phyloP scores from a whole-genome alignment of 2,888 invertebrate genomes.

The Philhelius pedissequus region DNA sequence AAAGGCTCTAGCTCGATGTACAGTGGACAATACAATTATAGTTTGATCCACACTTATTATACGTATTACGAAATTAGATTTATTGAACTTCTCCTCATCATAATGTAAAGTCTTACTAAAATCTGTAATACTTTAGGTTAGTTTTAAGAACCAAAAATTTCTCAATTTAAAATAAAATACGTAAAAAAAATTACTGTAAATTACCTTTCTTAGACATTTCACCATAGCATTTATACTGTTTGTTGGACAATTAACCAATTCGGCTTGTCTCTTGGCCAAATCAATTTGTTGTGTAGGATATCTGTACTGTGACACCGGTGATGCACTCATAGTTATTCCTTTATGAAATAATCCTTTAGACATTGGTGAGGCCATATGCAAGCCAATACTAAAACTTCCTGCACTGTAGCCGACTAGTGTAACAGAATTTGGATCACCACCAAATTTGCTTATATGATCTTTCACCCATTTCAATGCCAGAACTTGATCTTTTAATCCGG shows the following conservation, averaged over 20 bases:
- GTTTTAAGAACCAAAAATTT: no score
- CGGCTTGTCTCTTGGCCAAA: slow-evolving; percentile 83
- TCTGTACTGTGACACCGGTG: slow-evolving; percentile 80
- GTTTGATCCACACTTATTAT: no score
- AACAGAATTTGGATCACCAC: slow-evolving; percentile 83
- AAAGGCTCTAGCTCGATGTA: no score
- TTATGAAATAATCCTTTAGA: slow-evolving; percentile 85
- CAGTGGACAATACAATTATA: no score
- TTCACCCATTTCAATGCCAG: slow-evolving; percentile 83
- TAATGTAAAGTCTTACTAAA: no score
- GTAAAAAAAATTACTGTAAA: background rate
- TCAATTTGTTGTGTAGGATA: slow-evolving; percentile 80
- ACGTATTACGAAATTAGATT: no score
- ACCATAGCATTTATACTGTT: slow-evolving; percentile 80
- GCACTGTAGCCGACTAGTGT: slow-evolving; percentile 83
- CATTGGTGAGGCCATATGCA: slow-evolving; percentile 83
- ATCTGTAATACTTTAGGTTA: no score
- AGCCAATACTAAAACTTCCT: slow-evolving; percentile 79
- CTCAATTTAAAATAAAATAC: no score
- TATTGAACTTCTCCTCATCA: no score
- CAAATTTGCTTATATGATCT: slow-evolving; percentile 83
- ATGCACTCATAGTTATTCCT: slow-evolving; percentile 84
- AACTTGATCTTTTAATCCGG: slow-evolving; percentile 86
- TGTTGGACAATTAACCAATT: slow-evolving; percentile 81
- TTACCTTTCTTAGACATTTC: slow-evolving; percentile 81